Percentiles rank a stretch among this genome's conserved stretches.
Evolutionary conservation across 2,797 vertebrate genomes (phyloP).

Genomic region (Sebastes matsubarae): DNA sequence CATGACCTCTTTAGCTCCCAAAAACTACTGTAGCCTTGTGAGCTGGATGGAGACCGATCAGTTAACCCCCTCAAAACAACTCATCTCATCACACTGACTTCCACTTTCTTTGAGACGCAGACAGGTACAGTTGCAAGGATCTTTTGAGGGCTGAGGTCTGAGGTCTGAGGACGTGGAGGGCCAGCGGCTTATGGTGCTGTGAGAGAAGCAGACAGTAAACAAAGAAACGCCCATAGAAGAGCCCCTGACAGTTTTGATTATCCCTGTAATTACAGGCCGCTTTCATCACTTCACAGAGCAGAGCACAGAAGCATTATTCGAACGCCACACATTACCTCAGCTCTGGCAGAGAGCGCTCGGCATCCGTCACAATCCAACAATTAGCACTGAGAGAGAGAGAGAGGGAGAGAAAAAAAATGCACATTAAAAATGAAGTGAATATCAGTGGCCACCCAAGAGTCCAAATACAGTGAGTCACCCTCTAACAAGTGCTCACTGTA

Average conservation of each 20-base stretch:
- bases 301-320: constrained; percentile 77
- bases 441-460: constrained; percentile 82
- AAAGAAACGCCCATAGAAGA: constrained; percentile 67
- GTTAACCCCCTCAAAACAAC: neutral
- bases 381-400: constrained; percentile 60
- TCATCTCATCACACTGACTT: constrained; percentile 10
- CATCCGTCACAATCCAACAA: constrained; percentile 76
- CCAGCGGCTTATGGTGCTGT: constrained; percentile 56
- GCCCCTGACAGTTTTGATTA: constrained; percentile 81
- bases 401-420: constrained; percentile 24
- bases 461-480: constrained; percentile 75
- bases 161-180: constrained; percentile 34
- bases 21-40: neutral
- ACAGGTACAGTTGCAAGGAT: constrained; percentile 35
- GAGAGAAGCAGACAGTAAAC: constrained; percentile 73
- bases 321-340: constrained; percentile 80
- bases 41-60: fast-evolving
- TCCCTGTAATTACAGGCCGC: constrained; percentile 79
- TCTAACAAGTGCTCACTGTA: constrained; percentile 79
- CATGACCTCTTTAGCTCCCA: neutral
- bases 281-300: constrained; percentile 72
- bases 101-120: neutral
- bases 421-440: constrained; percentile 79
- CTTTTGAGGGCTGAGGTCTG: constrained; percentile 42
- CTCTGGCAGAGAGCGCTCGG: constrained; percentile 73